phyloP scores from a whole-genome alignment of 1,140 invertebrate genomes.

The Pectinophora gossypiella region DNA sequence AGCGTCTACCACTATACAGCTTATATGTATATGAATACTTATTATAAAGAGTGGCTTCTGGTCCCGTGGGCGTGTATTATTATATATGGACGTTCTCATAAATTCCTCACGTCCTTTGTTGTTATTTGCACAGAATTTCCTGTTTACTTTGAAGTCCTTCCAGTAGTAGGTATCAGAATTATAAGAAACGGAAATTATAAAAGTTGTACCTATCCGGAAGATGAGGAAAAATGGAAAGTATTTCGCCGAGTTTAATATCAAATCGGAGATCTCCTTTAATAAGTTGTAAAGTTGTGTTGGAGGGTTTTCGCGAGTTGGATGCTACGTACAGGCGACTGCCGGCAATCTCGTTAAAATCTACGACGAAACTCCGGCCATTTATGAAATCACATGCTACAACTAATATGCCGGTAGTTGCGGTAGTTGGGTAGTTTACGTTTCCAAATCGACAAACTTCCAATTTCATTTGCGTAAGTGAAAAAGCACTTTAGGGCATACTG shows the following conservation, averaged over 20 bases:
- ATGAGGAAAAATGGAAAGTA: slow-evolving; percentile 28
- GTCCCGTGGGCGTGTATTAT: no score
- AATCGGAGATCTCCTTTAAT: slow-evolving; percentile 53
- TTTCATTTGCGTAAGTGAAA: slow-evolving; percentile 4
- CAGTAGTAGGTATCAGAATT: not conserved
- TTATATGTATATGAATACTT: no score
- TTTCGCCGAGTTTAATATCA: slow-evolving; percentile 40
- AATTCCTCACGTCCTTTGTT: no score
- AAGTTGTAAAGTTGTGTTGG: slow-evolving; percentile 61
- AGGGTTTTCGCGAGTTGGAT: slow-evolving; percentile 50
- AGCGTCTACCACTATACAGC: no score
- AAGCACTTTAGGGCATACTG: not conserved
- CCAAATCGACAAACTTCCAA: not conserved
- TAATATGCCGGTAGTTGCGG: slow-evolving; percentile 25
- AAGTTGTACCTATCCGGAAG: slow-evolving; percentile 8
- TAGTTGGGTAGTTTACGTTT: slow-evolving; percentile 19
- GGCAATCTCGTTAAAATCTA: slow-evolving; percentile 70
- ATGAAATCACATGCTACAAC: slow-evolving; percentile 40
- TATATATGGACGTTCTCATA: no score
- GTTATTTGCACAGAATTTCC: not conserved
- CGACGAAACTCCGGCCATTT: slow-evolving; percentile 52
- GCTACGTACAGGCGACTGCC: slow-evolving; percentile 37
- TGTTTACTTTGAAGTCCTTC: not conserved
- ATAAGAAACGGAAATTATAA: slow-evolving; percentile 1
- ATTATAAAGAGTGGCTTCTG: no score